Percentiles rank a stretch among this genome's conserved stretches.
Evolutionary conservation across 2,888 invertebrate species (phyloP).

Genomic region (Rhingia rostrata): DNA sequence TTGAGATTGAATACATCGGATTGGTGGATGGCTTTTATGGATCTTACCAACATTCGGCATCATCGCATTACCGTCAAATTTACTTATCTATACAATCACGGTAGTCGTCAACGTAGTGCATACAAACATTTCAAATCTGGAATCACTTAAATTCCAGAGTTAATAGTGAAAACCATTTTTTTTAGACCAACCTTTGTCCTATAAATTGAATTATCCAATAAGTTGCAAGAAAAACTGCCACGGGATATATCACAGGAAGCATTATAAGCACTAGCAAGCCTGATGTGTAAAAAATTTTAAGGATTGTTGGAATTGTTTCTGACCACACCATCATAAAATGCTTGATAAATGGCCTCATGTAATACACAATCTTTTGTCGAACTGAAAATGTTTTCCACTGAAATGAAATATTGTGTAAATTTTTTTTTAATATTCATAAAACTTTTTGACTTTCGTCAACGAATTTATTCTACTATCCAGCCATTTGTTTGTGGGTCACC

Average conservation of each 20-base stretch:
- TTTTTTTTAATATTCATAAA: not conserved
- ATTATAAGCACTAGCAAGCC: conserved; percentile 43
- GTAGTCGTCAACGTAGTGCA: not conserved
- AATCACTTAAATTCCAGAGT: no score
- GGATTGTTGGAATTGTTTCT: conserved; percentile 50
- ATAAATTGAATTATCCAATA: conserved; percentile 58
- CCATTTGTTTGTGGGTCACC: no score
- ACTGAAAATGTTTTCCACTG: conserved; percentile 49
- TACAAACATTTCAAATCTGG: not conserved
- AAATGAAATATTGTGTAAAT: not conserved
- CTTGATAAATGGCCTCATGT: conserved; percentile 46
- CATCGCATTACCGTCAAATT: no score
- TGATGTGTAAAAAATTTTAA: conserved; percentile 36
- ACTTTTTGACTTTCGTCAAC: not conserved
- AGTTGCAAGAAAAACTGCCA: conserved; percentile 16
- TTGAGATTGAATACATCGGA: no score
- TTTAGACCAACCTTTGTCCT: conserved; percentile 28
- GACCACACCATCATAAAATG: conserved; percentile 56
- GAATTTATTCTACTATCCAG: not conserved
- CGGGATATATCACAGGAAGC: conserved; percentile 54
- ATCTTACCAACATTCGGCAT: no score
- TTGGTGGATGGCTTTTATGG: no score
- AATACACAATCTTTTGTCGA: conserved; percentile 32
- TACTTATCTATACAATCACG: no score
- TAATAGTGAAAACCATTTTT: not conserved